Conservation (phyloP, 30 jellyfish, hydroid and myxozoan genomes). For the Thelohanellus kitauei region DNA sequence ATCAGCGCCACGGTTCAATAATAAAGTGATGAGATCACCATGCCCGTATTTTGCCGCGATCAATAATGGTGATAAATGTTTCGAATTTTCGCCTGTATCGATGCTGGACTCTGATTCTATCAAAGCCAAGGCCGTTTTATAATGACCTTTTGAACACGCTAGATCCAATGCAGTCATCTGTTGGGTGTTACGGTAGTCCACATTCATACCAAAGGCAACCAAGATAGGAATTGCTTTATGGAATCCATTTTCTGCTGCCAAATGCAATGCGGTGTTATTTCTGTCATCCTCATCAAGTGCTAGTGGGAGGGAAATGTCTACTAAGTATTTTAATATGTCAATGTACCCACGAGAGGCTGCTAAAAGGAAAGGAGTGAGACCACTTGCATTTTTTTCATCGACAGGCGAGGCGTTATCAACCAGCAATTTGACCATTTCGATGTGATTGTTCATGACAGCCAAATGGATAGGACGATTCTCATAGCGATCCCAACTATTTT, state of each 20-base stretch:
- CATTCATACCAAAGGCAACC: slow-evolving; percentile 62
- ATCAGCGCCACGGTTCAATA: slow-evolving; percentile 46
- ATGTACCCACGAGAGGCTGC: slow-evolving; percentile 59
- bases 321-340: no score
- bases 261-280: slow-evolving; percentile 65
- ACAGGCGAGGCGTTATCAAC: slow-evolving; percentile 1
- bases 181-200: slow-evolving; percentile 18
- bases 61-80: slow-evolving; percentile 63
- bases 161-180: not conserved
- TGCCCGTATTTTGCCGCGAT: slow-evolving; percentile 81
- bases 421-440: slow-evolving; percentile 18
- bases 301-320: not conserved
- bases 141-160: not conserved
- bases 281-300: slow-evolving; percentile 44
- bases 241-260: slow-evolving; percentile 73
- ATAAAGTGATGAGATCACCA: slow-evolving; percentile 41
- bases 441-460: slow-evolving; percentile 55
- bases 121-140: not conserved
- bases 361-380: slow-evolving; percentile 53
- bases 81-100: not conserved
- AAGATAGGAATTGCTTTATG: slow-evolving; percentile 21
- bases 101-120: not conserved
- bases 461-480: slow-evolving; percentile 71
- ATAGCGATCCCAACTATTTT: slow-evolving; percentile 11
- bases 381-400: slow-evolving; percentile 66